Base-by-base conservation (phyloP, 1,140 invertebrate species). In the Cyclina sinensis region DNA sequence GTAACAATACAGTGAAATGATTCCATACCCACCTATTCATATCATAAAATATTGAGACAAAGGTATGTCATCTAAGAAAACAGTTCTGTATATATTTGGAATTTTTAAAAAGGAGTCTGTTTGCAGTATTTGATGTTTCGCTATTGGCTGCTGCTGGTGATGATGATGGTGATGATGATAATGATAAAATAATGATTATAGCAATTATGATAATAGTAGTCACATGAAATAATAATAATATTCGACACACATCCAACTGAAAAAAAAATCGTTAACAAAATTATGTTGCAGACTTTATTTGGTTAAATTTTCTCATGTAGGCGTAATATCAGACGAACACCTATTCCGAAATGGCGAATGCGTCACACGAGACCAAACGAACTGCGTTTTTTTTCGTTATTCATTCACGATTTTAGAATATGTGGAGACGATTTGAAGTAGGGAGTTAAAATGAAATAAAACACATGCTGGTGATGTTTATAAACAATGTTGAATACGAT, bases 401-500 rank as follows among this genome's bases (percentile, higher is more conserved):
- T 57, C 24, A 18, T 57, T 57, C 54, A 43, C 14, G 43, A 43
- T 4, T 43, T 4, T 43, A 43, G 14, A 43, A 43, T 7, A 14
- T 43, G 4, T 43, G 5, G n/a, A 62, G 57, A 62, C n/a, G 57
- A 62, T 27, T 21, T 62, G 57, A 62, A 21, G 51, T n/a, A 62
- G 14, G 12, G 27, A 32, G 1, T 24, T 14, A 70, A 62, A 70
- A 70, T 70, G 32, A 70, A 70, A 70, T 70, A 70, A 37, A 70
- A 70, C 65, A 70, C 65, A 70, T 70, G 65, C 32, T 16, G 3
- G 37, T 0, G 30, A 37, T 70, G 65, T 70, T 70, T 70, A 70
- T 70, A 70, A 70, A 70, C 65, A 70, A 35, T 1, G 35, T 39
- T 70, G 65, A 70, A 70, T 70, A 39, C 35, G 65, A 70, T 70